Conservation (phyloP, 1,140 invertebrate genomes). For the Onthophagus taurus region DNA sequence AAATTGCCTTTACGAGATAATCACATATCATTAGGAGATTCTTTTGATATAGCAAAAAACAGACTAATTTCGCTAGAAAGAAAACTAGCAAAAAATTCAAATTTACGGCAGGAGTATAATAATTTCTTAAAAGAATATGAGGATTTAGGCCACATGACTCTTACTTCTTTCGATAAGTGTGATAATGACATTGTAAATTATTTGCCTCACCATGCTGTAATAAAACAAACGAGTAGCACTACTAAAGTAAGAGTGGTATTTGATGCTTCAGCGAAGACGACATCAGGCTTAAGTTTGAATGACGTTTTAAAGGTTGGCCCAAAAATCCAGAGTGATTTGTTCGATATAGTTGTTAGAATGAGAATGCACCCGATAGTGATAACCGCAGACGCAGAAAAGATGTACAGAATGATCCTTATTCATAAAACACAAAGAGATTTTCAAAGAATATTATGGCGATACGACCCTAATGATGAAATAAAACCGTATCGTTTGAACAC, state of each 20-base stretch:
- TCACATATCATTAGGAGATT: too few relatives aligned
- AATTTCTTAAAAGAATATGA: constrained; percentile 9
- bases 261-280: constrained; percentile 24
- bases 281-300: constrained; percentile 29
- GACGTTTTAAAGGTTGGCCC: constrained; percentile 26
- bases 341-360: constrained; percentile 32
- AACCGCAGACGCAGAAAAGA: constrained; percentile 29
- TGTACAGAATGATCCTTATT: constrained; percentile 20
- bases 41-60: too few relatives aligned
- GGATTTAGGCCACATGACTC: constrained; percentile 13
- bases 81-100: too few relatives aligned
- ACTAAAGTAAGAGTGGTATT: constrained; percentile 29
- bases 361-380: constrained; percentile 24
- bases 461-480: constrained; percentile 2
- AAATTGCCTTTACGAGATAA: too few relatives aligned
- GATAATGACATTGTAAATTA: too few relatives aligned
- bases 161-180: too few relatives aligned
- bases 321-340: constrained; percentile 32
- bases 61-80: too few relatives aligned
- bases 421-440: constrained; percentile 4
- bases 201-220: constrained; percentile 8
- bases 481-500: constrained; percentile 16
- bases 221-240: background rate
- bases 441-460: constrained; percentile 17
- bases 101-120: too few relatives aligned